Percentiles rank a stretch among this genome's conserved stretches.
phyloP scores from a whole-genome alignment of 2,797 vertebrate genomes.

The Picus viridis region DNA sequence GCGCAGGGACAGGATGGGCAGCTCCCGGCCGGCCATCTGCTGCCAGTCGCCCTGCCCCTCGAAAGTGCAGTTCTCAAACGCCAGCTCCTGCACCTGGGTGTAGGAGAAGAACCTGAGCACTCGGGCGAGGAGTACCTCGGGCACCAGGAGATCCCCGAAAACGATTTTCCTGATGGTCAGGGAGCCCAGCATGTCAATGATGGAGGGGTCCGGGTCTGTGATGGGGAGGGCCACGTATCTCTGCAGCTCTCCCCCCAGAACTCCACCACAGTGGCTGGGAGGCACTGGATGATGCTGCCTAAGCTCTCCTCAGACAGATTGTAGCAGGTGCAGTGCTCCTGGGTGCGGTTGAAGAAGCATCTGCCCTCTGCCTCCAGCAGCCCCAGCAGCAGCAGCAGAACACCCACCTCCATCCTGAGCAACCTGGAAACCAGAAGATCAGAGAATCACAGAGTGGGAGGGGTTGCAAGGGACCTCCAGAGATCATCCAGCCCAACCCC shows the following conservation, averaged over 20 bases:
- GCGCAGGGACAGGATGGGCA: slow-evolving; percentile 56
- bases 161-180: slow-evolving; percentile 59
- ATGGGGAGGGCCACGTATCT: background rate
- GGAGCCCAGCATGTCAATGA: background rate
- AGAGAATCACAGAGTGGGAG: no score
- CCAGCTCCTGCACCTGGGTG: slow-evolving; percentile 66
- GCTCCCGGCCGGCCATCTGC: background rate
- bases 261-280: slow-evolving; percentile 59
- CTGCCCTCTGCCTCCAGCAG: background rate
- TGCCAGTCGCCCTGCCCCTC: background rate
- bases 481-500: no score
- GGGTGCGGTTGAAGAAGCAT: slow-evolving; percentile 32
- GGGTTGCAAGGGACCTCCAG: no score
- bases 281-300: slow-evolving; percentile 49
- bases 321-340: slow-evolving; percentile 72
- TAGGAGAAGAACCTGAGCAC: slow-evolving; percentile 66
- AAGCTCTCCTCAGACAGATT: background rate
- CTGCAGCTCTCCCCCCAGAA: slow-evolving; percentile 68
- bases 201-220: accelerated
- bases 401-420: background rate
- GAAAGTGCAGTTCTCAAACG: slow-evolving; percentile 68
- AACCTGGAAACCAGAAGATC: background rate
- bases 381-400: slow-evolving; percentile 46
- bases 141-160: slow-evolving; percentile 56
- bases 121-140: slow-evolving; percentile 52